Percentiles rank a stretch among this genome's conserved stretches.
phyloP scores from a whole-genome alignment of 1,140 invertebrate genomes.

The Lepidostoma basale region DNA sequence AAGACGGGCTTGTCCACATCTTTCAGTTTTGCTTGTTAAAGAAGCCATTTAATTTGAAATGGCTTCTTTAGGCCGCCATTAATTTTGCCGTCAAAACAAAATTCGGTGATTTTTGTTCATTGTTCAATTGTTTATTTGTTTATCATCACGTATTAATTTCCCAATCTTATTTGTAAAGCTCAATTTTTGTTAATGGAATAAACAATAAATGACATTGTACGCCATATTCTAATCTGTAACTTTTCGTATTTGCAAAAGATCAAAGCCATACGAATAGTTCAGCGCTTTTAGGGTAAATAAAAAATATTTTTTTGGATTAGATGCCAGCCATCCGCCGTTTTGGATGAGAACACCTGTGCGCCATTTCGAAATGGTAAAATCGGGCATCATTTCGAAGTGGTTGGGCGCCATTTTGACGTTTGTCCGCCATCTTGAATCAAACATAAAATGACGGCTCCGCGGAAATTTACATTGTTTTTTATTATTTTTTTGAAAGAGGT shows the following conservation, averaged over 20 bases:
- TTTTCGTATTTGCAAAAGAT: constrained; percentile 1
- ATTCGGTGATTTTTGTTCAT: too few species aligned
- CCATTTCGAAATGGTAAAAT: background rate
- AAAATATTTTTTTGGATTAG: background rate
- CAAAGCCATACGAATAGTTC: background rate
- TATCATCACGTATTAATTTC: too few species aligned
- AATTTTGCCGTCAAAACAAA: too few species aligned
- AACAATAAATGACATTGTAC: background rate
- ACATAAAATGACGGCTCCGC: too few species aligned
- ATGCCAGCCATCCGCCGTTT: too few species aligned
- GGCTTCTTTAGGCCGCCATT: too few species aligned
- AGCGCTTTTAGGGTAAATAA: background rate
- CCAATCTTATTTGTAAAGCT: too few species aligned
- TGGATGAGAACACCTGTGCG: background rate
- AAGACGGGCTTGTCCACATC: too few species aligned
- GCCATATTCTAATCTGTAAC: background rate
- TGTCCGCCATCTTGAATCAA: background rate
- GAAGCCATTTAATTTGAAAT: background rate
- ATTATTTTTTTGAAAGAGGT: constrained; percentile 5
- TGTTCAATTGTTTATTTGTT: too few species aligned
- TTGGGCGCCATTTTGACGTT: constrained; percentile 6
- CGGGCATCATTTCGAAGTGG: background rate
- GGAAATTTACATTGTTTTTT: background rate
- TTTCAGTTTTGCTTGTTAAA: too few species aligned
- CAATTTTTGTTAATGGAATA: too few species aligned